These are phyloP conservation scores for Halcyon senegalensis DNA, from an alignment of 2,113 vertebrate genomes.

Conservation along the genomic window DNA sequence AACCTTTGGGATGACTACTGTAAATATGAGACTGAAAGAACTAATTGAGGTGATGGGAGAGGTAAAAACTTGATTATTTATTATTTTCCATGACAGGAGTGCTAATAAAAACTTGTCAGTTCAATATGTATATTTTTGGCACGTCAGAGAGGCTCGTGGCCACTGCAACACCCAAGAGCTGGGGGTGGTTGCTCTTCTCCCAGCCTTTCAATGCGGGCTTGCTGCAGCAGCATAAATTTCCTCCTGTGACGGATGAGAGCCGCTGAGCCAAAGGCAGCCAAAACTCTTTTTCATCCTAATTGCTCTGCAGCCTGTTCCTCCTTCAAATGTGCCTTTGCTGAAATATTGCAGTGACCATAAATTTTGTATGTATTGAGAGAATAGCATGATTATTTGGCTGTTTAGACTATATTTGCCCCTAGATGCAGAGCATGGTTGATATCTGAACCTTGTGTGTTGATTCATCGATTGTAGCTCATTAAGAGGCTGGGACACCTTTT, in stretches of 20 bases:
- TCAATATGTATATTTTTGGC: background rate
- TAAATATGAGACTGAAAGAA: background rate
- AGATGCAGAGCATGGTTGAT: background rate
- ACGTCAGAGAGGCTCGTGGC: background rate
- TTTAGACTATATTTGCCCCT: background rate
- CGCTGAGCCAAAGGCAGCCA: background rate
- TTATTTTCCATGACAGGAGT: background rate
- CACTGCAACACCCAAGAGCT: background rate
- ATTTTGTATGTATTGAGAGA: background rate
- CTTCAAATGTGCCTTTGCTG: background rate
- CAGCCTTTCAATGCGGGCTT: background rate
- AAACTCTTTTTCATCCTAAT: conserved; percentile 1
- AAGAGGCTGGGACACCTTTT: background rate
- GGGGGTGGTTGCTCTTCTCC: background rate
- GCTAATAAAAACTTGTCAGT: background rate
- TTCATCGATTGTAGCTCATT: background rate
- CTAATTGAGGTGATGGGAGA: background rate
- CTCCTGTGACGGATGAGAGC: background rate
- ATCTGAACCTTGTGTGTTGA: background rate
- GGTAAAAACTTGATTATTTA: background rate
- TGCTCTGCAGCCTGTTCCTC: background rate
- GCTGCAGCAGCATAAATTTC: conserved; percentile 13
- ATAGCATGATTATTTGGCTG: background rate
- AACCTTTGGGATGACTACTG: background rate
- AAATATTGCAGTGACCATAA: conserved; percentile 19